Evolutionary conservation across 2,113 vertebrate genomes (phyloP).

Genomic region (Megaceryle torquata): DNA sequence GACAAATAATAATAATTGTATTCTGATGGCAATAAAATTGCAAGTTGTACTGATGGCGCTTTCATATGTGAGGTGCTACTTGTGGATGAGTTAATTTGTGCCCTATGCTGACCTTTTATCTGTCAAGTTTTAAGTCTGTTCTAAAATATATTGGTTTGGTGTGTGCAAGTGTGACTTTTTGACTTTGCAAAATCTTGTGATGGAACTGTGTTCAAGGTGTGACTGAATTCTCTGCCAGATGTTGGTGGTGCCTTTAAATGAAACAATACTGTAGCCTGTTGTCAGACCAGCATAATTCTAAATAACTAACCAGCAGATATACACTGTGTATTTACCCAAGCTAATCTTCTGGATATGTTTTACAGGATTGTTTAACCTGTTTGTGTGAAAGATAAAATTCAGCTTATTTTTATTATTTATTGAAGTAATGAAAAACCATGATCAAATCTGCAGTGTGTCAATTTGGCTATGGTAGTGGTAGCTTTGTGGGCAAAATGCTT

Average conservation of each 20-base stretch:
- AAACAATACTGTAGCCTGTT: background rate
- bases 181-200: background rate
- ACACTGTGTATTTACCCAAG: background rate
- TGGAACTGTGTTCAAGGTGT: background rate
- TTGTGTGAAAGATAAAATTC: background rate
- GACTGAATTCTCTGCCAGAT: background rate
- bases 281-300: background rate
- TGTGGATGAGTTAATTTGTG: background rate
- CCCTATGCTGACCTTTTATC: background rate
- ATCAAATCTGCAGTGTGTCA: background rate
- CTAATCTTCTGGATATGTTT: background rate
- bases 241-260: background rate
- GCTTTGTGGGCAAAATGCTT: background rate
- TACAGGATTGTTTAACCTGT: background rate
- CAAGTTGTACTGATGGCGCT: background rate
- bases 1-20: background rate
- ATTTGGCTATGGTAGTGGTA: background rate
- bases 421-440: background rate
- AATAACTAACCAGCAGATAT: background rate
- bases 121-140: background rate
- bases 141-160: background rate
- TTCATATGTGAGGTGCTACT: background rate
- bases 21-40: background rate
- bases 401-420: background rate
- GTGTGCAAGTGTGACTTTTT: background rate